Evolutionary conservation across 2,888 invertebrate genomes (phyloP), one percentile per base, ranked within the genome.

Genomic region (Drosophila leonis): DNA sequence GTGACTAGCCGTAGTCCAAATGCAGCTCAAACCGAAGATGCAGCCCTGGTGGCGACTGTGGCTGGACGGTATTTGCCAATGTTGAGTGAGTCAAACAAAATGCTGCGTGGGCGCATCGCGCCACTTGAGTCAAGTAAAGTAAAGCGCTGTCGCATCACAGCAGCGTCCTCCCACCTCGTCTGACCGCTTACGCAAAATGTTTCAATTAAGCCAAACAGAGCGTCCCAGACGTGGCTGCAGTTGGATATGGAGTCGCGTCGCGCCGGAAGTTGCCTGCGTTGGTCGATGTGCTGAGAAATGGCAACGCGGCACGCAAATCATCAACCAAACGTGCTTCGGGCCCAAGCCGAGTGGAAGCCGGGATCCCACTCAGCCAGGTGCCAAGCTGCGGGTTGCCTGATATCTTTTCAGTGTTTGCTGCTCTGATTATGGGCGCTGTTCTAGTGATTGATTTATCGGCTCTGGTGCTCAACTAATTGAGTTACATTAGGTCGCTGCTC

Each of bases 131-230:
- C 29, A 63, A 78, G 73, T 54, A 44, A 72, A 59, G 54, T 76
- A 44, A 57, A 39, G 49, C 41, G 60, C 75, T 75, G 77, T 66
- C 57, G 57, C 67, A 59, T 57, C 71, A 37, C 8, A 37, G 24
- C 41, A 41, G 61, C 54, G 44, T 76, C 64, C 78, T 78, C 69
- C 68, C 68, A 64, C 63, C 80, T 68, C 72, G 73, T 76, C 88
- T 81, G 76, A 79, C 66, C 84, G 90, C 84, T 87, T 89, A 89
- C 83, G 83, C 83, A 85, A 89, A 84, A 85, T 85, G 90, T 85
- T 85, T 85, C 90, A 85, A 85, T 85, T 85, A 85, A 85, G 90
- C 51, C 60, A 62, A 68, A 68, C 72, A 72, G 56, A 63, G 54
- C 55, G 65, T 52, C 35, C 57, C 51, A 75, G 56, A 52, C 46